phyloP scores from a whole-genome alignment of 2,888 invertebrate species.

The Exocentrus adspersus region DNA sequence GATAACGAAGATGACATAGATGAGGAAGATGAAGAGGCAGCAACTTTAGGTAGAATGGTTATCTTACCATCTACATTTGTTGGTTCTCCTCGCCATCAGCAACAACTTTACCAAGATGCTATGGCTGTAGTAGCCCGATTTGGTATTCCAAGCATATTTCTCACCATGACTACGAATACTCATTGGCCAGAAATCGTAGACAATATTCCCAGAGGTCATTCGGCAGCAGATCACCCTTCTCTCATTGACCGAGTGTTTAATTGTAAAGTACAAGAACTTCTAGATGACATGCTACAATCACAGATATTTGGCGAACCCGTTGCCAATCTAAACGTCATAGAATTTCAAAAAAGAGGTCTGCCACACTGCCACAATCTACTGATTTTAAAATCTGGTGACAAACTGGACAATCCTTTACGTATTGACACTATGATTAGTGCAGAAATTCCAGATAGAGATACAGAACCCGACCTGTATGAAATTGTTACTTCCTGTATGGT shows the following conservation, averaged over 20 bases:
- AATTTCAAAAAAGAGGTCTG: conserved; percentile 31
- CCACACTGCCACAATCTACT: conserved; percentile 29
- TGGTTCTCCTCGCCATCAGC: neutral
- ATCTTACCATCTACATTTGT: conserved; percentile 16
- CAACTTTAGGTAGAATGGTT: conserved; percentile 11
- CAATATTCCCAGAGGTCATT: too few species aligned
- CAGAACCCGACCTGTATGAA: conserved; percentile 8
- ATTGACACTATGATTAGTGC: neutral
- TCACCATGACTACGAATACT: too few species aligned
- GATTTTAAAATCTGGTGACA: neutral
- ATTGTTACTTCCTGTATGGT: conserved; percentile 51
- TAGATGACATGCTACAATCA: conserved; percentile 21
- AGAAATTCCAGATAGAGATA: conserved; percentile 1
- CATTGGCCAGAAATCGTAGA: too few species aligned
- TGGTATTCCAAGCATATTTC: too few species aligned
- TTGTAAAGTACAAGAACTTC: conserved; percentile 23
- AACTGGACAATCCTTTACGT: neutral
- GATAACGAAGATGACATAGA: too few species aligned
- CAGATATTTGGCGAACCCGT: conserved; percentile 21
- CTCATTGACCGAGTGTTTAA: neutral
- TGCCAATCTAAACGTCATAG: conserved; percentile 24
- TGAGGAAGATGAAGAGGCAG: neutral
- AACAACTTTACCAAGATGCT: conserved; percentile 7
- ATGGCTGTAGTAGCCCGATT: conserved; percentile 19
- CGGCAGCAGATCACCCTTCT: too few species aligned